These are phyloP conservation scores for Erythrolamprus reginae DNA, from an alignment of 2,113 vertebrate genomes.

Conservation along the genomic window DNA sequence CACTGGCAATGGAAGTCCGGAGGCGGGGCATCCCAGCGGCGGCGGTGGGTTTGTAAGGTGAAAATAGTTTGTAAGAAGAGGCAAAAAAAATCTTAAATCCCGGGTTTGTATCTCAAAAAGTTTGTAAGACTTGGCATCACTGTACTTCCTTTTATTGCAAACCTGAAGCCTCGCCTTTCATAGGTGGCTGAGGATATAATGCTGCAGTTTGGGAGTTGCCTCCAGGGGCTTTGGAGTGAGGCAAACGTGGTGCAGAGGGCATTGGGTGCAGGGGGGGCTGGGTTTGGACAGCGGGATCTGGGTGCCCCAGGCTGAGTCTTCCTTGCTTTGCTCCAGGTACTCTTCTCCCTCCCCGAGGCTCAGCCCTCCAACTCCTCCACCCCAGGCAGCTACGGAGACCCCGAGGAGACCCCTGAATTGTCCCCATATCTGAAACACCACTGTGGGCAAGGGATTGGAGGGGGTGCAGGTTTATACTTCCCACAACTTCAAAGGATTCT, in stretches of 20 bases:
- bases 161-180: not conserved
- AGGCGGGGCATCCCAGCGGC: too few species aligned
- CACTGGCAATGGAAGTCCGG: too few species aligned
- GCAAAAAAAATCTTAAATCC: too few species aligned
- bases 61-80: too few species aligned
- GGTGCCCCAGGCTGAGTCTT: not conserved
- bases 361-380: not conserved
- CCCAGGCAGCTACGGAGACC: too few species aligned
- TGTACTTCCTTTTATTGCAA: not conserved
- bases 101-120: too few species aligned
- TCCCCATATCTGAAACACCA: not conserved
- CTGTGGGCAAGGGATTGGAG: not conserved
- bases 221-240: too few species aligned
- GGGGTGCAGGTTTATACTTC: not conserved
- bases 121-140: too few species aligned
- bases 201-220: not conserved
- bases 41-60: too few species aligned
- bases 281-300: not conserved
- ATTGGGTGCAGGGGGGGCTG: not conserved
- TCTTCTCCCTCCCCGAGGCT: not conserved
- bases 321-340: not conserved
- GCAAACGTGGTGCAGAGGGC: not conserved
- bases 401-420: too few species aligned
- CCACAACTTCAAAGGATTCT: not conserved
- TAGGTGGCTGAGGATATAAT: not conserved